Percentiles rank a stretch among this genome's conserved stretches.
Evolutionary conservation across 2,113 vertebrate species (phyloP).

Genomic region (Rhineura floridana): DNA sequence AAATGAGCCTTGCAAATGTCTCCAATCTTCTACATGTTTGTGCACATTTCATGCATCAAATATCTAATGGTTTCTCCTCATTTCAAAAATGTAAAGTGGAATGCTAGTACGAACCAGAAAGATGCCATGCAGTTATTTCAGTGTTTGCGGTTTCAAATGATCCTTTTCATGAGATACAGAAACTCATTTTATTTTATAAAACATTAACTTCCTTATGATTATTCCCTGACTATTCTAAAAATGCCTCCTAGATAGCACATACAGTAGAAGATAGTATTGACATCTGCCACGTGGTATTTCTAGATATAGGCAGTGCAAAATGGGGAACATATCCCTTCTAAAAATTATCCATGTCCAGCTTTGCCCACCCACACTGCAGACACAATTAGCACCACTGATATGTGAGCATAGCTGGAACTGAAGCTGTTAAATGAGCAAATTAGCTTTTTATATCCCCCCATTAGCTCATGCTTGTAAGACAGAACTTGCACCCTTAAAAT

Average conservation of each 20-base stretch:
- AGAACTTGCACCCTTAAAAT: background rate
- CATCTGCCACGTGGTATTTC: background rate
- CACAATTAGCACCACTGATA: background rate
- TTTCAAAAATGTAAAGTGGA: conserved; percentile 1
- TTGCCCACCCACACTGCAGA: background rate
- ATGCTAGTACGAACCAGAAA: conserved; percentile 14
- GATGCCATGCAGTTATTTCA: background rate
- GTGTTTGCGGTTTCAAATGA: conserved; percentile 19
- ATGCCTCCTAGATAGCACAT: background rate
- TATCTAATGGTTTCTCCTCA: conserved; percentile 10
- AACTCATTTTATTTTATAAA: background rate
- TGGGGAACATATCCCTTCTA: background rate
- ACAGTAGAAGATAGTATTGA: background rate
- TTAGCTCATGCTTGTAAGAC: background rate
- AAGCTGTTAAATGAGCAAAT: background rate
- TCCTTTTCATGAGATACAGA: conserved; percentile 18
- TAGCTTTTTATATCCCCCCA: background rate
- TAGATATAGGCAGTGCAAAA: background rate
- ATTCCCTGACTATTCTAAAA: background rate
- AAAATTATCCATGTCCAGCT: background rate
- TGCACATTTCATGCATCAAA: background rate
- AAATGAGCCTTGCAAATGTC: background rate
- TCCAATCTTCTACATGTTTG: background rate
- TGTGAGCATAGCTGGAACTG: background rate
- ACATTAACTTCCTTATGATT: background rate